phyloP scores from a whole-genome alignment of 2,888 invertebrate genomes.

The Pemphredon lugubris region DNA sequence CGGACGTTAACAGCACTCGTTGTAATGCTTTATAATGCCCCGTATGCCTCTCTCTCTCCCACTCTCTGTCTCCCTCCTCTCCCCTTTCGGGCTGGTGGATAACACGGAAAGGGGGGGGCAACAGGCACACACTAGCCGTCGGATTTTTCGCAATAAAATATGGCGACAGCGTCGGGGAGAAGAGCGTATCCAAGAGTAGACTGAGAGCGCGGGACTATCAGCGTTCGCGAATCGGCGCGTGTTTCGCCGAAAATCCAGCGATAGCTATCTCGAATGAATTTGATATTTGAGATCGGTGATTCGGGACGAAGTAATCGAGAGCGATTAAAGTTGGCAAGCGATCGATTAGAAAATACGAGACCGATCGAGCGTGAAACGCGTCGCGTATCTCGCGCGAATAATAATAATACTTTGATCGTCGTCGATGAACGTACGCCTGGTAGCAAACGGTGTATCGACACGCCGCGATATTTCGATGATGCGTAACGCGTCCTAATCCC shows the following conservation, averaged over 20 bases:
- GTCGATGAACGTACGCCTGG: neutral
- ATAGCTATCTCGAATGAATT: too few relatives aligned
- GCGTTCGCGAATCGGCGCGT: constrained; percentile 20
- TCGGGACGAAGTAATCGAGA: too few relatives aligned
- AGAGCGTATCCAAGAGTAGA: constrained; percentile 9
- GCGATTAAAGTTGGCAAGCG: too few relatives aligned
- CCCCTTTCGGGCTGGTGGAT: constrained; percentile 42
- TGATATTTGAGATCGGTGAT: too few relatives aligned
- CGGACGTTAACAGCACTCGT: constrained; percentile 79
- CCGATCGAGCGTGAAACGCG: too few relatives aligned
- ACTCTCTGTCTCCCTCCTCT: constrained; percentile 18
- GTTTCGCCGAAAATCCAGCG: neutral
- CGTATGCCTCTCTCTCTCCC: constrained; percentile 32
- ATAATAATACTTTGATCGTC: neutral
- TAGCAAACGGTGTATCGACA: neutral
- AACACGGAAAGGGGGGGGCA: constrained; percentile 47
- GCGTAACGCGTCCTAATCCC: constrained; percentile 4
- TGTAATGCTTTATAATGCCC: constrained; percentile 79
- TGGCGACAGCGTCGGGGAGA: constrained; percentile 48
- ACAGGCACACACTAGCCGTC: constrained; percentile 45
- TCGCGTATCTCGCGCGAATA: too few relatives aligned
- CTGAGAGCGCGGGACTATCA: neutral
- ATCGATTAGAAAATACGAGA: too few relatives aligned
- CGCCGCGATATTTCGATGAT: neutral
- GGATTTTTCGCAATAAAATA: constrained; percentile 71